Percentiles rank a stretch among this genome's conserved stretches.
phyloP scores from a whole-genome alignment of 2,888 invertebrate genomes.

The Cheilosia grossa region DNA sequence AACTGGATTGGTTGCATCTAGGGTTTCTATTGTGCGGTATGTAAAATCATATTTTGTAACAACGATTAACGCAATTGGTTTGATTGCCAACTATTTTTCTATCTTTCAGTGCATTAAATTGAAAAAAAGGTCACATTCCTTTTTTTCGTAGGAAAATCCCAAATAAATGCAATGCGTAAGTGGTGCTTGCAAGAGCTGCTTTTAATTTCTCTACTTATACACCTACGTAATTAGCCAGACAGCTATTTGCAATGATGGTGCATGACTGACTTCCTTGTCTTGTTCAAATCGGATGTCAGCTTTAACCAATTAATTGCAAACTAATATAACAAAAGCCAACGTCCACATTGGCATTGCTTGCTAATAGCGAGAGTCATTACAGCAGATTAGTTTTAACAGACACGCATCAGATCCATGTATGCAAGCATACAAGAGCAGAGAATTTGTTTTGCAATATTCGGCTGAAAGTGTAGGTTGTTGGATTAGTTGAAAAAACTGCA shows the following conservation, averaged over 20 bases:
- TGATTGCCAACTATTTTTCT: background rate
- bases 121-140: background rate
- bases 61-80: no score
- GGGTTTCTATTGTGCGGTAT: background rate
- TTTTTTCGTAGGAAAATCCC: background rate
- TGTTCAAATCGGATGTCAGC: no score
- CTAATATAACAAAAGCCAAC: no score
- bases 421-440: background rate
- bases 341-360: no score
- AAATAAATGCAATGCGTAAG: background rate
- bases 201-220: background rate
- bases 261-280: constrained; percentile 5
- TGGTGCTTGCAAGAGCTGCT: background rate
- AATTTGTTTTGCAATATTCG: background rate
- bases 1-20: background rate
- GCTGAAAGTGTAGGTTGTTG: background rate
- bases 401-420: no score
- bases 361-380: background rate
- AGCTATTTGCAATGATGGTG: background rate
- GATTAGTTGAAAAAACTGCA: background rate
- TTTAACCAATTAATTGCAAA: no score
- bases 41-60: background rate
- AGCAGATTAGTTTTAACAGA: background rate
- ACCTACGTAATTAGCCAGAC: background rate
- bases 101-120: background rate